Conservation (phyloP, 2,888 invertebrate species). For the Siphlonurus alternatus region DNA sequence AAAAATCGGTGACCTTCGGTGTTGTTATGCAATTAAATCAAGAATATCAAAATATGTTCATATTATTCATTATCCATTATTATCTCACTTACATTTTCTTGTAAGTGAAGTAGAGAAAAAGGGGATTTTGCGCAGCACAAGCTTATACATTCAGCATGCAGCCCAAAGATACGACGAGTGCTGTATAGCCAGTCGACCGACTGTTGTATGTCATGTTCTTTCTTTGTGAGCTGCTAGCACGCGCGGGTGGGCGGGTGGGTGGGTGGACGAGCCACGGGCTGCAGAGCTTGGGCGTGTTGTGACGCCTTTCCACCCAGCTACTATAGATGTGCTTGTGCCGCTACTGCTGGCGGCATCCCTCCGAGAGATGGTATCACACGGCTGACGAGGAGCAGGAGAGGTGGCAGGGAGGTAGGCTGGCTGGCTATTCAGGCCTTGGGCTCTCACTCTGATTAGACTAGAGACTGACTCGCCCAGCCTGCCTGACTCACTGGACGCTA, state of each 20-base stretch:
- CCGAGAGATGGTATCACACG: neutral
- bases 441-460: neutral
- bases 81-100: too few relatives aligned
- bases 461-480: neutral
- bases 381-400: neutral
- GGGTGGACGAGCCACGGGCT: neutral
- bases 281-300: neutral
- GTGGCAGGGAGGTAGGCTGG: neutral
- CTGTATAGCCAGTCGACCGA: neutral
- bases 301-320: neutral
- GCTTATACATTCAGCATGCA: too few relatives aligned
- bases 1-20: too few relatives aligned
- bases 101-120: too few relatives aligned
- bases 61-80: too few relatives aligned
- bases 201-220: neutral
- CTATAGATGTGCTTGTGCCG: neutral
- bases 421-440: neutral
- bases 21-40: too few relatives aligned
- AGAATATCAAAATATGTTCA: too few relatives aligned
- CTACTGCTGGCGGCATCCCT: neutral
- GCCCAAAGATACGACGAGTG: too few relatives aligned
- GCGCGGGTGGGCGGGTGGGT: neutral
- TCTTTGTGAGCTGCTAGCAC: neutral
- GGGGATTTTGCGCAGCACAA: too few relatives aligned
- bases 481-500: neutral